phyloP scores from a whole-genome alignment of 35 echinoderm and acorn worm genomes.

The Ophiothrix spiculata region DNA sequence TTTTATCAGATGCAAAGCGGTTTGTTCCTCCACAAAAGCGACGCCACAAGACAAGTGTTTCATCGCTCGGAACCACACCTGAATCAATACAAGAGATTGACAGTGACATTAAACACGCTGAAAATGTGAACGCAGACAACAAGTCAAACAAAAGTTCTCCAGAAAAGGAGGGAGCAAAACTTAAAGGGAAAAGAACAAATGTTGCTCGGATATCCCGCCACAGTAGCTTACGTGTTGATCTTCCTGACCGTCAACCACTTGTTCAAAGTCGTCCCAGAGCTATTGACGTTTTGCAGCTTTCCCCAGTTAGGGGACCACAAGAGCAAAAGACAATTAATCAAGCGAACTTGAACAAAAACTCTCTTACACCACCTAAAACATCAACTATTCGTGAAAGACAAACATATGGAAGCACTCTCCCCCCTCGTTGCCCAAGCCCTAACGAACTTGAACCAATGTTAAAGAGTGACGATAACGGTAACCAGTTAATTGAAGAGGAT shows the following conservation, averaged over 20 bases:
- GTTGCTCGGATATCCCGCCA: not conserved
- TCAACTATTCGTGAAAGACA: constrained; percentile 22
- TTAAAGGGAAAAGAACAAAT: not conserved
- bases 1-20: constrained; percentile 44
- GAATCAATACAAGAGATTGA: constrained; percentile 28
- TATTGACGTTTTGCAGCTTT: not conserved
- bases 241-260: not conserved
- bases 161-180: not conserved
- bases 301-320: constrained; percentile 21
- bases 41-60: constrained; percentile 22
- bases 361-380: not conserved
- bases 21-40: constrained; percentile 9
- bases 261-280: not conserved
- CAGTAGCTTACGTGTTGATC: not conserved
- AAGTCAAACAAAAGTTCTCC: not conserved
- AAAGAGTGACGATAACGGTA: constrained; percentile 37
- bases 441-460: constrained; percentile 65
- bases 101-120: not conserved
- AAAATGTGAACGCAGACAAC: not conserved
- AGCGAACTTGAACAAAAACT: not conserved
- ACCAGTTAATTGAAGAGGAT: constrained; percentile 35
- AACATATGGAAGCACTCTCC: constrained; percentile 3
- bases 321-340: constrained; percentile 17
- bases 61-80: constrained; percentile 40
- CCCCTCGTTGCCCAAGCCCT: constrained; percentile 8